Base-by-base conservation (phyloP, 2,113 vertebrate species). In the Oceanodroma tethys region DNA sequence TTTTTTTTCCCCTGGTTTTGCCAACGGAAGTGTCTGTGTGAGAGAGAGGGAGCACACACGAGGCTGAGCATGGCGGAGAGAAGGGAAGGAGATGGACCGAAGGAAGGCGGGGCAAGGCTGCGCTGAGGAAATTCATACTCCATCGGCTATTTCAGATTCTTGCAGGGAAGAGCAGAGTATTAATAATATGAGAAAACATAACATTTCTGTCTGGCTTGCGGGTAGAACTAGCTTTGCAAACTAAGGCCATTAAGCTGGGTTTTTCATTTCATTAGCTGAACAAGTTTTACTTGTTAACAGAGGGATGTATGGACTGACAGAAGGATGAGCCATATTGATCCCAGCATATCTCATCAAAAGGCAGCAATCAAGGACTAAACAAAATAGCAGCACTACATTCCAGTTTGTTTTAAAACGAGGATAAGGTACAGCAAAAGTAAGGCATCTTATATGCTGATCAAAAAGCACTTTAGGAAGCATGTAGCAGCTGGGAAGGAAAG, bases 31-130 rank as follows among this genome's bases (percentile, higher is more conserved):
- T 4, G 30, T 32, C 32, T 27, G 17, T 55, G 60, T 16, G 52
- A 14, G 20, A 58, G n/a, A 20, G 9, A 62, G 42, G 16, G 58
- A 48, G 10, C 12, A 19, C 0, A 0, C 5, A 3, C 0, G 5
- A 45, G 47, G 21, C 3, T 53, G 34, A 81, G 32, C 18, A 10
- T 1, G 8, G 50, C 30, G 53, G 27, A 20, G 26, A 43, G 67
- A 55, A 68, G 29, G 47, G 30, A 52, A 66, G 32, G 34, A 56
- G 26, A 14, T 6, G 55, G 34, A 23, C 10, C 0, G 1, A 84
- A 6, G 42, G 27, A 55, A 68, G n/a, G 68, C 43, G 42, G 34
- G 50, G 22, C 62, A 76, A 36, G 45, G 26, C 25, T 47, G 45
- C 0, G 1, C 42, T 67, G 56, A 13, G 42, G 38, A 80, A 34